Conservation (phyloP, 37 sponge, comb jelly and placozoan genomes). For the Eunapius fragilis region DNA sequence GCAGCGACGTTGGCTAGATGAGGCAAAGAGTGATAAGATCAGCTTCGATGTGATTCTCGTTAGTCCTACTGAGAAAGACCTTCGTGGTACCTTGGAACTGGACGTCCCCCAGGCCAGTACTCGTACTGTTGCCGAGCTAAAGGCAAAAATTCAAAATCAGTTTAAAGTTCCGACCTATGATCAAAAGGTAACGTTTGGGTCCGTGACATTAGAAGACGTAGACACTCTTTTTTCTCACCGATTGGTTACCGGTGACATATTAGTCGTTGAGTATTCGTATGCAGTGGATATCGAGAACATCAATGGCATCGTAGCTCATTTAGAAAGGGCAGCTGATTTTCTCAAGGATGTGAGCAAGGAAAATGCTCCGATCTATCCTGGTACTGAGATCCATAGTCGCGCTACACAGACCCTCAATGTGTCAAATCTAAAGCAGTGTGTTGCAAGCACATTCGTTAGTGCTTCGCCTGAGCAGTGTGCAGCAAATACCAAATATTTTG, state of each 20-base stretch:
- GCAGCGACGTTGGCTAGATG: too few relatives aligned
- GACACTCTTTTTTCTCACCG: not conserved
- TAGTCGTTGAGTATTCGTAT: not conserved
- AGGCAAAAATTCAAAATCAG: not conserved
- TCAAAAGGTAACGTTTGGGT: not conserved
- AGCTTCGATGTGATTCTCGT: not conserved
- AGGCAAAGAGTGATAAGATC: too few relatives aligned
- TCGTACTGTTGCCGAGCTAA: not conserved
- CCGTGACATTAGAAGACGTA: not conserved
- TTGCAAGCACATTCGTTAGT: not conserved
- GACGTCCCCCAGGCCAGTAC: too few relatives aligned
- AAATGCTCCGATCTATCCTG: not conserved
- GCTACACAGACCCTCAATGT: not conserved
- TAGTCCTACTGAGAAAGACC: not conserved
- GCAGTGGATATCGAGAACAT: not conserved
- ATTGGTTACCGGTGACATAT: not conserved
- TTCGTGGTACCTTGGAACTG: not conserved
- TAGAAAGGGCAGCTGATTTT: not conserved
- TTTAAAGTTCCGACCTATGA: not conserved
- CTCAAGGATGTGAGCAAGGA: not conserved
- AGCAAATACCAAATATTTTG: not conserved
- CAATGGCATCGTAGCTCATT: not conserved
- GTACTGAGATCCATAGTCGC: not conserved
- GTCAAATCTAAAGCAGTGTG: not conserved
- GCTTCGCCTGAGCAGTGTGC: not conserved